phyloP scores from a whole-genome alignment of 2,888 invertebrate genomes.

The Aquatica leii region DNA sequence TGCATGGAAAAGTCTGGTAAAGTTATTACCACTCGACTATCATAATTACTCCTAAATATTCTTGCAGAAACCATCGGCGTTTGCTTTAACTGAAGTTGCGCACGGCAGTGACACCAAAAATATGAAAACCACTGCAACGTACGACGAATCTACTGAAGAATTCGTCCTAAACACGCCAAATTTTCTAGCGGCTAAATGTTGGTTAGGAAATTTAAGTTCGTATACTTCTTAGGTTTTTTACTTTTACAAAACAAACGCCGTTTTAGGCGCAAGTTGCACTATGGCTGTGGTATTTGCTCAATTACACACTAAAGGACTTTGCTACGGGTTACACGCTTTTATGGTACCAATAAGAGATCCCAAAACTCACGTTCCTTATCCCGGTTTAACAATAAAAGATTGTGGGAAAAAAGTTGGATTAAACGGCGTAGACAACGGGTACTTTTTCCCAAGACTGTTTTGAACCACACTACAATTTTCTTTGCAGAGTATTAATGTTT shows the following conservation, averaged over 20 bases:
- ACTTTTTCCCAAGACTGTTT: conserved; percentile 43
- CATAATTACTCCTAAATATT: no score
- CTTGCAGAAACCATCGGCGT: conserved; percentile 57
- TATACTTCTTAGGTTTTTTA: conserved; percentile 34
- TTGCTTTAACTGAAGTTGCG: conserved; percentile 88
- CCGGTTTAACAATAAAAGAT: conserved; percentile 89
- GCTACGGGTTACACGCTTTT: conserved; percentile 90
- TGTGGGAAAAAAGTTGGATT: conserved; percentile 93
- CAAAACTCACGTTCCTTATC: conserved; percentile 76
- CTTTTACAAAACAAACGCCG: not conserved
- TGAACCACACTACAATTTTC: conserved; percentile 21
- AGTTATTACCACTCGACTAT: no score
- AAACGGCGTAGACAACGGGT: conserved; percentile 94
- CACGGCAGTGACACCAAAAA: conserved; percentile 95
- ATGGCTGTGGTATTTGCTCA: conserved; percentile 90
- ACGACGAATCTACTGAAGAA: conserved; percentile 76
- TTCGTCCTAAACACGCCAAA: conserved; percentile 92
- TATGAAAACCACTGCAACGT: conserved; percentile 90
- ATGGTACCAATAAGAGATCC: conserved; percentile 85
- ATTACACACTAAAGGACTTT: conserved; percentile 79
- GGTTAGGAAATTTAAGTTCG: conserved; percentile 93
- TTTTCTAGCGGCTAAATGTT: conserved; percentile 95
- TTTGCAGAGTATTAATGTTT: conserved; percentile 81
- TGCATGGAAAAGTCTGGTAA: conserved; percentile 75
- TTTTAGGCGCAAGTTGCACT: conserved; percentile 79